Percentiles rank a stretch among this genome's conserved stretches.
phyloP scores from a whole-genome alignment of 2,797 vertebrate genomes.

The Danio kyathit region DNA sequence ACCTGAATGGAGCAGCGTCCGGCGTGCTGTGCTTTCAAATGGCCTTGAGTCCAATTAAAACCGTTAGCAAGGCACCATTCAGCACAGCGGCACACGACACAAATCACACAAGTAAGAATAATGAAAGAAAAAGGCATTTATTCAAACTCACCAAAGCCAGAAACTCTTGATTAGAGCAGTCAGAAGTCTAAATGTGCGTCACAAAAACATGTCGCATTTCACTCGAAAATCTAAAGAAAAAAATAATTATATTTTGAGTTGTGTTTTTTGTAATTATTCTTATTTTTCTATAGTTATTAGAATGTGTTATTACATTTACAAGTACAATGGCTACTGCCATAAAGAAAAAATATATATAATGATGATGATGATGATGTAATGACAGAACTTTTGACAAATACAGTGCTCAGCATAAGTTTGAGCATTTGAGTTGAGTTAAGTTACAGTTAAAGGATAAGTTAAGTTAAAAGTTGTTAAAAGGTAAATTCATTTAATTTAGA shows the following conservation, averaged over 20 bases:
- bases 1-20: background rate
- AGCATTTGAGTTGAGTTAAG: too few species aligned
- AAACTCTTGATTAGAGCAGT: background rate
- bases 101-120: background rate
- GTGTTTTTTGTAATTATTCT: background rate
- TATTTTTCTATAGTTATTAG: constrained; percentile 1
- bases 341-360: too few species aligned
- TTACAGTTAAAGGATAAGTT: too few species aligned
- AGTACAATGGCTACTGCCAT: too few species aligned
- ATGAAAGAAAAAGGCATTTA: background rate
- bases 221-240: background rate
- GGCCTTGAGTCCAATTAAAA: background rate
- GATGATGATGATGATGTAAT: too few species aligned
- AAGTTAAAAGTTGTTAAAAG: too few species aligned
- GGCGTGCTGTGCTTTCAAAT: constrained; percentile 7
- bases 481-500: too few species aligned
- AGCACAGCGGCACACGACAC: background rate
- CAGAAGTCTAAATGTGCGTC: background rate
- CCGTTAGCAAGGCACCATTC: background rate
- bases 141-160: background rate
- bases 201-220: background rate
- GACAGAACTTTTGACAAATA: too few species aligned
- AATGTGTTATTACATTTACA: background rate
- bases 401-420: too few species aligned
- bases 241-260: background rate